These are phyloP conservation scores for Bergia sp. DNA, from an alignment of 92 coral and sea anemone species.

Conservation along the genomic window DNA sequence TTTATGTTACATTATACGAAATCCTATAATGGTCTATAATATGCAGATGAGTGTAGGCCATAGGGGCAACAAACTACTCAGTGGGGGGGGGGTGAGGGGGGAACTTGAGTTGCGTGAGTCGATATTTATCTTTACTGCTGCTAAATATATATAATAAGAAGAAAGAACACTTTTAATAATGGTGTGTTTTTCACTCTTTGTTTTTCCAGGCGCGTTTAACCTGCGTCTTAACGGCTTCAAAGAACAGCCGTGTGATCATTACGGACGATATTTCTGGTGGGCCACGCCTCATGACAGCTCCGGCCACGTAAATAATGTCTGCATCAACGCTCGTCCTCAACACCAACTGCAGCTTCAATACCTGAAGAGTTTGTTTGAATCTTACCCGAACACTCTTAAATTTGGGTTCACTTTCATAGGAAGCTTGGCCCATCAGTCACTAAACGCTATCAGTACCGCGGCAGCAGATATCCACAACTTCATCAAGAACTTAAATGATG, in stretches of 20 bases:
- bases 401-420: conserved; percentile 75
- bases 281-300: conserved; percentile 62
- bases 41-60: too few relatives aligned
- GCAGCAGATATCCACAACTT: conserved; percentile 60
- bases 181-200: not conserved
- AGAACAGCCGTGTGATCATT: conserved; percentile 72
- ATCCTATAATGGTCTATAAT: too few relatives aligned
- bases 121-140: too few relatives aligned
- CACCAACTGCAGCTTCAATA: conserved; percentile 69
- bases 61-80: too few relatives aligned
- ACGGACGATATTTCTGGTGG: conserved; percentile 77
- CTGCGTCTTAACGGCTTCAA: conserved; percentile 71
- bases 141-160: too few relatives aligned
- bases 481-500: conserved; percentile 48
- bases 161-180: not conserved
- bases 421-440: conserved; percentile 67
- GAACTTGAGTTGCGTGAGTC: too few relatives aligned
- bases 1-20: too few relatives aligned
- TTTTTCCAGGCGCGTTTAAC: conserved; percentile 65
- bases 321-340: conserved; percentile 72
- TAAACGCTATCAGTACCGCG: conserved; percentile 60
- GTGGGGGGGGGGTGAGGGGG: too few relatives aligned
- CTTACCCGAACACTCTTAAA: conserved; percentile 65
- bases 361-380: conserved; percentile 67
- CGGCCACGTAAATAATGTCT: conserved; percentile 57